phyloP scores from a whole-genome alignment of 2,888 invertebrate species.

The Acanthococcus lagerstroemiae region DNA sequence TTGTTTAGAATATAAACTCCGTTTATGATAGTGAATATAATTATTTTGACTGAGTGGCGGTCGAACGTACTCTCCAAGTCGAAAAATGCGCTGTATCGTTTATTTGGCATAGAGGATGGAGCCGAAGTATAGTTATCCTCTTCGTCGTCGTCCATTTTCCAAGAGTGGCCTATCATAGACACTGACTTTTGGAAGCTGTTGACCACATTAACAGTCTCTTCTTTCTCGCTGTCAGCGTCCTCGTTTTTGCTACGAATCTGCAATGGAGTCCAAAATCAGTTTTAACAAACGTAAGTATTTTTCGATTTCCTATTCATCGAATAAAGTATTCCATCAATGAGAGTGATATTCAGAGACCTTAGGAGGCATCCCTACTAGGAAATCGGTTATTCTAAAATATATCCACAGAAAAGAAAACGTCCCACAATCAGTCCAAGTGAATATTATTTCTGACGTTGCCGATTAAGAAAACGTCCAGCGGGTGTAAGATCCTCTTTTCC shows the following conservation, averaged over 20 bases:
- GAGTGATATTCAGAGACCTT: no score
- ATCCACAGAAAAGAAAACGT: no score
- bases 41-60: background rate
- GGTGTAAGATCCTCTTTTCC: no score
- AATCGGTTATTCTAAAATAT: no score
- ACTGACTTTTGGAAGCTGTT: constrained; percentile 65
- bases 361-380: no score
- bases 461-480: no score
- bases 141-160: constrained; percentile 14
- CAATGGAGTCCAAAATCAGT: no score
- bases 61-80: constrained; percentile 10
- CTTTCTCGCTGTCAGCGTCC: background rate
- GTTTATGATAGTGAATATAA: background rate
- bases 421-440: no score
- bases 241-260: background rate
- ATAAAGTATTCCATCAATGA: no score
- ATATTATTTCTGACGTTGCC: no score
- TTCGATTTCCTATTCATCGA: no score
- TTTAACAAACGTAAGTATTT: no score
- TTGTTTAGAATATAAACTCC: background rate
- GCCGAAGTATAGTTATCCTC: background rate
- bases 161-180: constrained; percentile 52
- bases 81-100: constrained; percentile 16
- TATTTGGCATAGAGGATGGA: background rate
- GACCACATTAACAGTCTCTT: background rate